Conservation (phyloP, 2,113 vertebrate species). For the Camelus bactrianus region DNA sequence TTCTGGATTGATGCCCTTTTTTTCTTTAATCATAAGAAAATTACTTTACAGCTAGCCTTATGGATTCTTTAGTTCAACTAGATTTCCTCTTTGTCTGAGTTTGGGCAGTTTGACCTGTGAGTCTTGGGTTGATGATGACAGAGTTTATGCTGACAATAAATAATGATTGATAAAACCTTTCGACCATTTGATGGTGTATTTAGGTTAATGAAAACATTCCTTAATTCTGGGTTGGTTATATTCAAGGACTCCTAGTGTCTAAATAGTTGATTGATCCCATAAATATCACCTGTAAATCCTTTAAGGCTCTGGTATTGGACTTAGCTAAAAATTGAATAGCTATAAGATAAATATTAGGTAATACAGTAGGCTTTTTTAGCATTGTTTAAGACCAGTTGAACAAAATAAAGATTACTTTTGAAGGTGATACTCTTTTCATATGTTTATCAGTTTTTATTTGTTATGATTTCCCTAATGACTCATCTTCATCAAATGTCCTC, state of each 20-base stretch:
- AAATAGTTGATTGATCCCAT: slow-evolving; percentile 6
- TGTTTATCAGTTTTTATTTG: neutral
- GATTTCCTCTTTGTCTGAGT: neutral
- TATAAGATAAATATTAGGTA: neutral
- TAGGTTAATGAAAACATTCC: neutral
- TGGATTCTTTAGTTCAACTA: neutral
- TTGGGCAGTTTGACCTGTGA: neutral
- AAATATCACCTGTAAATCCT: neutral
- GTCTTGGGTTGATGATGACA: neutral
- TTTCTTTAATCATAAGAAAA: neutral
- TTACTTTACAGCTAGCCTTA: neutral
- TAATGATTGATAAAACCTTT: neutral
- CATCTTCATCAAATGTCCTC: neutral
- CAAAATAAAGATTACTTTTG: slow-evolving; percentile 2
- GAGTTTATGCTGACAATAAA: neutral
- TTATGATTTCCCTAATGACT: slow-evolving; percentile 23
- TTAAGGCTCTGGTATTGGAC: neutral
- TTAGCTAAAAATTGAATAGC: neutral
- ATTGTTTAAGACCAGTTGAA: neutral
- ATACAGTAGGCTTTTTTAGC: neutral
- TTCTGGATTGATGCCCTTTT: neutral
- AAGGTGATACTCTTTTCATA: neutral
- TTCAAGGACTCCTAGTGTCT: neutral
- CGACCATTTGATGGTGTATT: neutral
- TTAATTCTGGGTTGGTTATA: neutral